Conservation (phyloP, 2,888 invertebrate species). For the Rhingia campestris region DNA sequence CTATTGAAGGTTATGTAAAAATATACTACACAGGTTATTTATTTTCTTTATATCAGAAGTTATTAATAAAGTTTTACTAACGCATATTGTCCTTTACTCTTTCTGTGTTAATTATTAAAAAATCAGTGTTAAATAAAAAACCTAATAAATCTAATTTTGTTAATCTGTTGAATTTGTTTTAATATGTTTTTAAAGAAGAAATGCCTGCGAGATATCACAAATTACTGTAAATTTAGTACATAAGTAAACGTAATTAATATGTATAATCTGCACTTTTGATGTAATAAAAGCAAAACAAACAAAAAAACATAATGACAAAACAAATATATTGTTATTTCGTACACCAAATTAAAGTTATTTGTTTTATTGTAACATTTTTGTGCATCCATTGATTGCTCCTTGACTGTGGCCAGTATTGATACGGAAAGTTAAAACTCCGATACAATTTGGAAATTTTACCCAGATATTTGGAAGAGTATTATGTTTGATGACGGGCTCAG, state of each 20-base stretch:
- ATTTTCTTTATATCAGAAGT: not conserved
- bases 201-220: constrained; percentile 61
- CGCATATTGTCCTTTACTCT: not conserved
- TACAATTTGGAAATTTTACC: too few relatives aligned
- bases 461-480: too few relatives aligned
- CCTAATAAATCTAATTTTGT: constrained; percentile 1
- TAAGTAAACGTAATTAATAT: constrained; percentile 67
- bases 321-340: constrained; percentile 75
- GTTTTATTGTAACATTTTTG: constrained; percentile 18
- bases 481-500: too few relatives aligned
- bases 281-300: constrained; percentile 70
- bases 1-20: constrained; percentile 28
- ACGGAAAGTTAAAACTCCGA: too few relatives aligned
- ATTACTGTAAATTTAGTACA: constrained; percentile 62
- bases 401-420: too few relatives aligned
- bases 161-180: not conserved
- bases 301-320: constrained; percentile 56
- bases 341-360: constrained; percentile 54
- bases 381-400: not conserved
- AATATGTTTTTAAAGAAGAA: constrained; percentile 22
- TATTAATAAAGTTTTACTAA: not conserved
- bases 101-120: not conserved
- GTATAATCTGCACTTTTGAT: constrained; percentile 75
- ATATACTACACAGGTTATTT: not conserved
- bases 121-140: constrained; percentile 20